A percentile compares a stretch with the other conserved stretches of the same genome.
phyloP scores from a whole-genome alignment of 2,113 vertebrate genomes.

The Cephalopholis sonnerati region DNA sequence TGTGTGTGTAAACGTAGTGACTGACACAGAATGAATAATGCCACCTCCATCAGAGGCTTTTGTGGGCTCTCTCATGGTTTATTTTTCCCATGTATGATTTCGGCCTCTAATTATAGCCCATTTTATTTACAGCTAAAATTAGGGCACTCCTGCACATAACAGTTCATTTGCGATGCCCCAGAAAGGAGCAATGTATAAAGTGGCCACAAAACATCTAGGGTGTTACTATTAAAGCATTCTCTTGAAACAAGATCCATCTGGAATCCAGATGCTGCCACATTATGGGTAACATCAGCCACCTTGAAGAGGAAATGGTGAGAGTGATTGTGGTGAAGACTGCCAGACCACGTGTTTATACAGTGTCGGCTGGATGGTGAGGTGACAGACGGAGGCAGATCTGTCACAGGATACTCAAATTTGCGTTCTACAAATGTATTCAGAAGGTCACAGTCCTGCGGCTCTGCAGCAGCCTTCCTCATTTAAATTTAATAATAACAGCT shows the following conservation, averaged over 20 bases:
- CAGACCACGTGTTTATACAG: constrained; percentile 44
- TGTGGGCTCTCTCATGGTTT: constrained; percentile 2
- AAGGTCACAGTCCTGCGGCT: constrained; percentile 80
- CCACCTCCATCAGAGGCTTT: neutral
- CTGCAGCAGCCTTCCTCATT: constrained; percentile 76
- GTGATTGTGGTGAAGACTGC: constrained; percentile 51
- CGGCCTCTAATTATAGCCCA: constrained; percentile 41
- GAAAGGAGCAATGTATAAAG: constrained; percentile 44
- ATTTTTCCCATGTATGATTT: constrained; percentile 28
- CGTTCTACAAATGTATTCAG: constrained; percentile 78
- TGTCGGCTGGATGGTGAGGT: constrained; percentile 60
- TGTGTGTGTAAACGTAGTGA: too few species aligned
- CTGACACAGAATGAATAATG: neutral
- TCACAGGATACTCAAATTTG: constrained; percentile 75
- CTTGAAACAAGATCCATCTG: constrained; percentile 45
- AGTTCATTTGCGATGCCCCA: constrained; percentile 61
- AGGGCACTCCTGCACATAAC: constrained; percentile 54
- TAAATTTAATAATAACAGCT: constrained; percentile 82
- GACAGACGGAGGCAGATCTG: constrained; percentile 70
- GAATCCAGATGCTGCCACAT: constrained; percentile 58
- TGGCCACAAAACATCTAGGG: constrained; percentile 30
- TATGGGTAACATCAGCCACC: constrained; percentile 66
- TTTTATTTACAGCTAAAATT: constrained; percentile 63
- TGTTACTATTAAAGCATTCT: constrained; percentile 42
- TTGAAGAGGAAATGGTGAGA: constrained; percentile 53